Evolutionary conservation across 2,113 vertebrate genomes (phyloP).

Genomic region (Alligator mississippiensis): DNA sequence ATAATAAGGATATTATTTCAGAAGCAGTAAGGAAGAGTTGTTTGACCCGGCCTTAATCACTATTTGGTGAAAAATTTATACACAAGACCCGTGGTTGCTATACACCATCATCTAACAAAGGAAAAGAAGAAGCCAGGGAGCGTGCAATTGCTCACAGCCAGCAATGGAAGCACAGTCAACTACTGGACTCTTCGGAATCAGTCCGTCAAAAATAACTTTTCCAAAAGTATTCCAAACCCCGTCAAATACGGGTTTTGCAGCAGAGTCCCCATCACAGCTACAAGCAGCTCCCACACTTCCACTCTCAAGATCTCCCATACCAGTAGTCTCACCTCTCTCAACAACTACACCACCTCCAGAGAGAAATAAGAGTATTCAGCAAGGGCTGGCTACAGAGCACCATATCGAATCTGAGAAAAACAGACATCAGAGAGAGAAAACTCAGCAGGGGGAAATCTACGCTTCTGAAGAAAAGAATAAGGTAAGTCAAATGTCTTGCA

Average conservation of each 20-base stretch:
- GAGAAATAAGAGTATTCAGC: neutral
- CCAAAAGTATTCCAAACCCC: accelerated
- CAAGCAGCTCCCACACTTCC: neutral
- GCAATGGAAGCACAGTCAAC: too few species aligned
- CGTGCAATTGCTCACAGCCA: neutral
- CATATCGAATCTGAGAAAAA: too few species aligned
- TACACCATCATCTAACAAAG: neutral
- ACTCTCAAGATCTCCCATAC: neutral
- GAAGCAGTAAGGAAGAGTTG: neutral
- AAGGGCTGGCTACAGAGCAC: too few species aligned
- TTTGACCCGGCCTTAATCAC: neutral
- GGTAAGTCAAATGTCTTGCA: neutral
- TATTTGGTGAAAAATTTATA: accelerated
- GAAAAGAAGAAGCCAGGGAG: neutral
- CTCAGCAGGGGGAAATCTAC: neutral
- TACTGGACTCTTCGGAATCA: neutral
- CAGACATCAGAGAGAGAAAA: accelerated
- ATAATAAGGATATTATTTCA: constrained; percentile 1
- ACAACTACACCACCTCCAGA: accelerated
- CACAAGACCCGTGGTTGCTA: accelerated
- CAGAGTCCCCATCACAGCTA: accelerated
- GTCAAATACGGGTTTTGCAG: accelerated
- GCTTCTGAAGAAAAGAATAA: accelerated
- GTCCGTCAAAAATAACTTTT: accelerated
- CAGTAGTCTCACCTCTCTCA: neutral